Evolutionary conservation across 1,140 invertebrate species (phyloP).

Genomic region (Psix sp.): DNA sequence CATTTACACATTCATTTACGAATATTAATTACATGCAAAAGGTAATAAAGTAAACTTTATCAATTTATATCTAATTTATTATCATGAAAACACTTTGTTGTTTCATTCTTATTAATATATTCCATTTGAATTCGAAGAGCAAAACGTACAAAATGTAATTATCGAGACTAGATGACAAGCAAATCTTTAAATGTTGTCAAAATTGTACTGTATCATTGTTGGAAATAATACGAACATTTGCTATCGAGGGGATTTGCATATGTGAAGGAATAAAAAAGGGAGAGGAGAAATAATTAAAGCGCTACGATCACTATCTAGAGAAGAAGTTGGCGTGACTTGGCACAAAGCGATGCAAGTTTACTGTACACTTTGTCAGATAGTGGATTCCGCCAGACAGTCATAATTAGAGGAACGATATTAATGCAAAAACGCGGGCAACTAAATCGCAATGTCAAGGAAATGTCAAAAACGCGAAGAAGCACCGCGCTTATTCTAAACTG

Average conservation of each 20-base stretch:
- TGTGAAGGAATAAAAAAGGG: constrained; percentile 45
- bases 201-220: constrained; percentile 1
- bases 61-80: too few species aligned
- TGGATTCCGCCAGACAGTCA: constrained; percentile 63
- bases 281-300: constrained; percentile 61
- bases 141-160: too few species aligned
- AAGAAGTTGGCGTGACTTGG: constrained; percentile 64
- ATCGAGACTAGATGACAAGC: too few species aligned
- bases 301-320: constrained; percentile 62
- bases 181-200: too few species aligned
- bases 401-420: constrained; percentile 71
- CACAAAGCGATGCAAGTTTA: constrained; percentile 52
- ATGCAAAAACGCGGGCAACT: constrained; percentile 66
- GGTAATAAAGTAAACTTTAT: too few species aligned
- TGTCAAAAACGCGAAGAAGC: constrained; percentile 64
- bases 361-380: constrained; percentile 63
- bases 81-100: too few species aligned
- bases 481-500: constrained; percentile 58
- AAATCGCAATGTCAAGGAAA: constrained; percentile 65
- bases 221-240: constrained; percentile 47
- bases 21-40: too few species aligned
- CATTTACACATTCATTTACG: too few species aligned
- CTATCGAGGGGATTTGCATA: constrained; percentile 58
- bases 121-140: too few species aligned
- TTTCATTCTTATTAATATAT: too few species aligned